phyloP scores from a whole-genome alignment of 2,888 invertebrate genomes.

The Xanthostigma xanthostigma region DNA sequence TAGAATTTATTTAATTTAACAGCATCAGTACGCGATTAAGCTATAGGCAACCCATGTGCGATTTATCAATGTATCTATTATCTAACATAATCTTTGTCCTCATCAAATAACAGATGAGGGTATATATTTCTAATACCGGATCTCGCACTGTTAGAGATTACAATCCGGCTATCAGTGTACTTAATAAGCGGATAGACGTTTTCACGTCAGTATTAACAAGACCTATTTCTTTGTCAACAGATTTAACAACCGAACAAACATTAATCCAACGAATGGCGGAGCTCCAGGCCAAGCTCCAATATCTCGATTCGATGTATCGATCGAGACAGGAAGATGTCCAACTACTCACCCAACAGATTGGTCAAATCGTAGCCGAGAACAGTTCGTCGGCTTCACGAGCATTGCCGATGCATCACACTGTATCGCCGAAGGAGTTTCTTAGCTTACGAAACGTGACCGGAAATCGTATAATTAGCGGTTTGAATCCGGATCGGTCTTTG shows the following conservation, averaged over 20 bases:
- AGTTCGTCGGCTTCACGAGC: slow-evolving; percentile 25
- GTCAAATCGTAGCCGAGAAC: slow-evolving; percentile 33
- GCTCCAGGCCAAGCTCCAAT: slow-evolving; percentile 61
- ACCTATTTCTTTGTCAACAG: slow-evolving; percentile 24
- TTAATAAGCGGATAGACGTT: too few relatives aligned
- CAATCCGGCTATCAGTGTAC: too few relatives aligned
- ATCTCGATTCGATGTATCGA: slow-evolving; percentile 63
- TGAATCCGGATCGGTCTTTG: slow-evolving; percentile 32
- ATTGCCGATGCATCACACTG: neutral
- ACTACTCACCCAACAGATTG: slow-evolving; percentile 48
- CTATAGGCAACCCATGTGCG: too few relatives aligned
- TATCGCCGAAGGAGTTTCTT: slow-evolving; percentile 27
- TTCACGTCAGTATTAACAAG: too few relatives aligned
- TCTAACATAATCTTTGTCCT: too few relatives aligned
- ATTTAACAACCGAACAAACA: slow-evolving; percentile 46
- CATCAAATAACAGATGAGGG: too few relatives aligned
- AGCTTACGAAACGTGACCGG: slow-evolving; percentile 31
- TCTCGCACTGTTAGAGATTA: too few relatives aligned
- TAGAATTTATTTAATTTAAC: too few relatives aligned
- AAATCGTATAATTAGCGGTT: slow-evolving; percentile 30
- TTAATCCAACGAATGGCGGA: slow-evolving; percentile 58
- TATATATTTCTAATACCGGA: too few relatives aligned
- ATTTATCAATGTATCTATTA: too few relatives aligned
- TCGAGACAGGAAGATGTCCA: slow-evolving; percentile 63
- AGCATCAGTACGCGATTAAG: too few relatives aligned